Base-by-base conservation (phyloP, 2,113 vertebrate genomes). In the Crotalus tigris region DNA sequence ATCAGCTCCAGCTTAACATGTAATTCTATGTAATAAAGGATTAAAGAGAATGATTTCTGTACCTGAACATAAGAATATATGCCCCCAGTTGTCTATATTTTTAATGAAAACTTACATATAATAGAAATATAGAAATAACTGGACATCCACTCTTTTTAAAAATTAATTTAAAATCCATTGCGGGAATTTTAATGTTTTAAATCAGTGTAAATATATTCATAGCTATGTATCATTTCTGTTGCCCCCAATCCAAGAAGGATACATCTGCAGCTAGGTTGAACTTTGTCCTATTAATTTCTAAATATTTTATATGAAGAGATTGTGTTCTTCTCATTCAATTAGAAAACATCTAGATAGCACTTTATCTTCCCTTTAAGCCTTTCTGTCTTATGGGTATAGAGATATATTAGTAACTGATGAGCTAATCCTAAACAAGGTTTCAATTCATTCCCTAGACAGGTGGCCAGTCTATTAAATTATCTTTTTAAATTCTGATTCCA, bases 371-470 rank as follows among this genome's bases (percentile, higher is more conserved):
- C 19, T 23, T 89, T 21, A 89, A 89, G 54, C 33, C 23, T 75
- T 75, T 87, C 26, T 59, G 29, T 85, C 17, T 21, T 33, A 85
- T 59, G 29, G 12, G 23, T 10, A 61, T 87, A 19, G 21, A 51
- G 44, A 92, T 92, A 39, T 33, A 24, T 3, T 88, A 46, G n/a
- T 55, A 53, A 51, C 54, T 57, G 13, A 29, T 26, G 17, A 92
- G 49, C 26, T 49, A 92, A 49, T 54, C 57, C 58, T 92, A 51
- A 21, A 88, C 58, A 54, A 17, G 19, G 53, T 92, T 89, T 92
- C 81, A 89, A 89, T 89, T 85, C 88, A 33, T 59, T 51, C 44
- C 51, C 55, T 39, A n/a, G 92, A 90, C 92, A 92, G 87, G 92
- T 89, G 87, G 86, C 64, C 29, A 90, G 64, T 75, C 69, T 90